Conservation (phyloP, 1,140 invertebrate species). For the Acromyrmex heyeri region DNA sequence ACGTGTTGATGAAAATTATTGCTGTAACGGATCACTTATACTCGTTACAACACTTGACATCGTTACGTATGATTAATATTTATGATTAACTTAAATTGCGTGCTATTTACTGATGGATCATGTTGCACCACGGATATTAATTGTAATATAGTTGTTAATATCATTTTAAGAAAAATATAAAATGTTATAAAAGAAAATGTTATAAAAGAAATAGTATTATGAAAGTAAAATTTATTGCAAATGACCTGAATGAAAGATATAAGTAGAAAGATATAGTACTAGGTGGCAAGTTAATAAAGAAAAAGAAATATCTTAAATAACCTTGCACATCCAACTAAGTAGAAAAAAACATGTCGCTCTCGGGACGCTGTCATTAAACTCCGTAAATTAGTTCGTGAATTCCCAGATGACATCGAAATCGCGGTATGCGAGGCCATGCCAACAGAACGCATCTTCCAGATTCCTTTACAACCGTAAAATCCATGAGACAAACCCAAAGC, state of each 20-base stretch:
- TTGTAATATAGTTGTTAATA: slow-evolving; percentile 5
- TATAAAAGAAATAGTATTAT: background rate
- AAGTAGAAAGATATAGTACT: background rate
- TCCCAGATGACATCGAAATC: slow-evolving; percentile 36
- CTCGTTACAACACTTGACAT: slow-evolving; percentile 17
- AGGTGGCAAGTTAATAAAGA: background rate
- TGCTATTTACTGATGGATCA: background rate
- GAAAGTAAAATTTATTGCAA: background rate
- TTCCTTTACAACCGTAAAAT: background rate
- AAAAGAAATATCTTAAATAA: background rate
- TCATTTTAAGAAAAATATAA: background rate
- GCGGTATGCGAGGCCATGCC: slow-evolving; percentile 8
- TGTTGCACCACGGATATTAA: background rate
- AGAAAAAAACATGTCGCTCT: background rate
- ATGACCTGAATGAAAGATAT: background rate
- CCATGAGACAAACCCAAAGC: background rate
- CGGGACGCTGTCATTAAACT: slow-evolving; percentile 20
- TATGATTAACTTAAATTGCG: slow-evolving; percentile 12
- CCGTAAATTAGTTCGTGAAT: slow-evolving; percentile 27
- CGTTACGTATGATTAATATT: slow-evolving; percentile 20
- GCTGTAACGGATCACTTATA: background rate
- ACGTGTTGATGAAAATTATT: slow-evolving; percentile 33
- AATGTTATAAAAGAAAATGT: slow-evolving; percentile 3
- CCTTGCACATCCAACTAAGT: background rate
- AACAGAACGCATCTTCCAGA: background rate